phyloP scores from a whole-genome alignment of 35 echinoderm and acorn worm species.

The Ptychodera flava region DNA sequence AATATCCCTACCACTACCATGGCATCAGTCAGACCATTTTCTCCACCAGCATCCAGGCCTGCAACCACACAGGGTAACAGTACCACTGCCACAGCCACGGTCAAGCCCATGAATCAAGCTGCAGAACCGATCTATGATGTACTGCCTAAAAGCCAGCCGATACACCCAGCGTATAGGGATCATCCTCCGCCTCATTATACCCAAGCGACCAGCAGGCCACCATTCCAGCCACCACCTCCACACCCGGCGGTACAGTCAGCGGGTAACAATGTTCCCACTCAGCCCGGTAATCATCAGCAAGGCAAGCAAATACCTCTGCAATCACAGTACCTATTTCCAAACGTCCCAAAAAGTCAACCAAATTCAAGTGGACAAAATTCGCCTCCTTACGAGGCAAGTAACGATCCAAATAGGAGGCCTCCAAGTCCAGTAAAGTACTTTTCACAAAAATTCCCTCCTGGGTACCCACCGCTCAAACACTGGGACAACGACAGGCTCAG shows the following conservation, averaged over 20 bases:
- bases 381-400: slow-evolving; percentile 26
- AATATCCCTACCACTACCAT: not conserved
- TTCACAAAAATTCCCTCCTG: slow-evolving; percentile 12
- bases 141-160: not conserved
- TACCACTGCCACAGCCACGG: not conserved
- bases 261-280: slow-evolving; percentile 20
- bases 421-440: slow-evolving; percentile 75
- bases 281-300: not conserved
- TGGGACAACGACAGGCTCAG: slow-evolving; percentile 66
- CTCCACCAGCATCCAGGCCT: not conserved
- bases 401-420: slow-evolving; percentile 53
- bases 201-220: not conserved
- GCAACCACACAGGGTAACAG: not conserved
- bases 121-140: not conserved
- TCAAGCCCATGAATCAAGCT: not conserved
- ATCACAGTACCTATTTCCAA: slow-evolving; percentile 25
- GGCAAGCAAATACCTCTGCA: slow-evolving; percentile 15
- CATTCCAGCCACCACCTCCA: slow-evolving; percentile 29
- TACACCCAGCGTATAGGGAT: not conserved
- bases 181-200: not conserved
- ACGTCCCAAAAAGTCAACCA: not conserved
- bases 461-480: slow-evolving; percentile 37
- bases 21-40: not conserved
- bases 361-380: slow-evolving; percentile 13
- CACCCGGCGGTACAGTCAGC: slow-evolving; percentile 8